phyloP scores from a whole-genome alignment of 2,113 vertebrate species.

The Phoxinus phoxinus region DNA sequence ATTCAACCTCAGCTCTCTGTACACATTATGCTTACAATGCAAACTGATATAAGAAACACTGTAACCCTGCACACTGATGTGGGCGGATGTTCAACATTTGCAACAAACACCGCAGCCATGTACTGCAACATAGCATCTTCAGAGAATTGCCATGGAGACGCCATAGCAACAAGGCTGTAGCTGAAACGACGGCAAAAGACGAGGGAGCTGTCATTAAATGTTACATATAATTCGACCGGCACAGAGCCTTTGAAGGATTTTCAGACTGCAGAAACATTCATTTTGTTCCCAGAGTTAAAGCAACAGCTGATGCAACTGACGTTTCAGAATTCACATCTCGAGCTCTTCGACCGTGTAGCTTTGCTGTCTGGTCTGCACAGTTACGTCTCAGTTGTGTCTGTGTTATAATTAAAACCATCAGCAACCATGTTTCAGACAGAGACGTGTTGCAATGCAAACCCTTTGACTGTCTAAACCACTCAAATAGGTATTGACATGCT shows the following conservation, averaged over 20 bases:
- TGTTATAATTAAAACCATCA: background rate
- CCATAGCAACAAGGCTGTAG: conserved; percentile 71
- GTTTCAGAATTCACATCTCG: conserved; percentile 6
- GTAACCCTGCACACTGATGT: background rate
- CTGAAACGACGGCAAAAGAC: conserved; percentile 58
- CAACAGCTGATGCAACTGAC: conserved; percentile 4
- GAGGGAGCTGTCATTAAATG: conserved; percentile 49
- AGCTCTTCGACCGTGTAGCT: background rate
- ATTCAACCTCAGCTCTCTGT: background rate
- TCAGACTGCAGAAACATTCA: conserved; percentile 8
- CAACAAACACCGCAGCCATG: conserved; percentile 53
- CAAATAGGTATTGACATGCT: background rate
- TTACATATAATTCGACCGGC: conserved; percentile 39
- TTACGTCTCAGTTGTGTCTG: background rate
- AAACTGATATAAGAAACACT: background rate
- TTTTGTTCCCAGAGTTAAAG: background rate
- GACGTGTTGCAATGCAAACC: background rate
- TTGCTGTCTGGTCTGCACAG: background rate
- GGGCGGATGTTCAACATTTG: conserved; percentile 34
- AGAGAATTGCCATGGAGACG: conserved; percentile 70
- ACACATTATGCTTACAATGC: background rate
- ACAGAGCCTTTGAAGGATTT: conserved; percentile 26
- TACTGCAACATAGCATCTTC: conserved; percentile 53
- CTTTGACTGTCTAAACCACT: background rate
- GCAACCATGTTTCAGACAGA: background rate